Base-by-base conservation (phyloP, 2,113 vertebrate genomes). In the Otus sunia region DNA sequence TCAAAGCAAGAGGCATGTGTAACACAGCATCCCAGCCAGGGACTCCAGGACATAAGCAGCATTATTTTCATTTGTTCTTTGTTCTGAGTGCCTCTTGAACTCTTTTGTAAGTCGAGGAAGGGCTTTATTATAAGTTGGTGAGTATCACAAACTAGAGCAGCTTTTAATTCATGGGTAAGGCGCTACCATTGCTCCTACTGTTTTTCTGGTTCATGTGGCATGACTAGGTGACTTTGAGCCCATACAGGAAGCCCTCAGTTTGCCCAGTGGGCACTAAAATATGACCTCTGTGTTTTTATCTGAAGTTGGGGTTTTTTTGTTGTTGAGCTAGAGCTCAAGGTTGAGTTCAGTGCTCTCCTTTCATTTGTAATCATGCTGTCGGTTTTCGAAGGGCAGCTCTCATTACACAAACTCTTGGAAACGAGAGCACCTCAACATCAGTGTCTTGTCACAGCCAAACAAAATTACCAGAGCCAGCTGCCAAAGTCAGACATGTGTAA, bases 331-430 rank as follows among this genome's bases (percentile, higher is more conserved):
- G 86, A 95, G 91, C 72, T 97, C 75, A 76, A 86, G 30, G 89
- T 88, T 37, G 88, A 73, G 80, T 62, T 92, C 34, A 1, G 78
- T 39, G 45, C 89, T 94, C 75, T 90, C 86, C 22, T 96, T 95
- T 59, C 34, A 34, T 84, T 90, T 77, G 68, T 85, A 87, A 90
- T 83, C 63, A 11, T 67, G 73, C 90, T 92, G 72, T 91, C 43
- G 29, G 85, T 90, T 97, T 97, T 93, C 80, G 76, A 58, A 92
- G 86, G 90, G 84, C 93, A 97, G 73, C 83, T 95, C 67, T 96
- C 16, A 18, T 94, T 97, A 88, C 66, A 85, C 87, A 92, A 92
- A 69, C 89, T 76, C 88, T 96, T 97, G 97, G 93, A 95, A 97
- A 86, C 25, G 69, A 96, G 83, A 92, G 85, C 94, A 64, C 92